phyloP scores from a whole-genome alignment of 1,140 invertebrate genomes.

The Babylonia areolata region DNA sequence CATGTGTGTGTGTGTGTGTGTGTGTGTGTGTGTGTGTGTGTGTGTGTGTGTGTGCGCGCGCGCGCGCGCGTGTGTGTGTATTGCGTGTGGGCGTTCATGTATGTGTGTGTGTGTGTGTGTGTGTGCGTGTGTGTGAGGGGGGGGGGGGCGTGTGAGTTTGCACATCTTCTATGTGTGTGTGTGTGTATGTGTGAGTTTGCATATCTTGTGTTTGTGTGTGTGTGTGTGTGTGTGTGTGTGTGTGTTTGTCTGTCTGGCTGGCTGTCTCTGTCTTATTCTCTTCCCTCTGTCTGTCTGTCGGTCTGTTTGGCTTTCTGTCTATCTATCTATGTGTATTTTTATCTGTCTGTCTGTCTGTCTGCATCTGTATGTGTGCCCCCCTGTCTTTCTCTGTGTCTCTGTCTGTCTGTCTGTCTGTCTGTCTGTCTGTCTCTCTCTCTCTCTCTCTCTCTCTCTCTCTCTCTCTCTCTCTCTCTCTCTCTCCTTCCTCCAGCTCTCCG shows the following conservation, averaged over 20 bases:
- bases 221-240: neutral
- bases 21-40: neutral
- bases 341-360: slow-evolving; percentile 1
- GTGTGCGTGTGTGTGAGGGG: slow-evolving; percentile 9
- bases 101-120: neutral
- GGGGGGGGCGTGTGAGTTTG: neutral
- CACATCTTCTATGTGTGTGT: neutral
- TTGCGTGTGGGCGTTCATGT: neutral
- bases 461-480: neutral
- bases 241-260: neutral
- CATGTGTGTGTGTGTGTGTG: neutral
- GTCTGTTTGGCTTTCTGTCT: too few relatives aligned
- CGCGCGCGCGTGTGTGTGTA: neutral
- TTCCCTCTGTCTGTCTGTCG: too few relatives aligned
- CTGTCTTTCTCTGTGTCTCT: neutral
- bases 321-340: slow-evolving; percentile 6
- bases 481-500: too few relatives aligned
- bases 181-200: neutral
- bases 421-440: slow-evolving; percentile 3
- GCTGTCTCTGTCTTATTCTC: too few relatives aligned
- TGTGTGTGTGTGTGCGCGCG: neutral
- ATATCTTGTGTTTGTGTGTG: neutral
- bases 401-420: slow-evolving; percentile 4
- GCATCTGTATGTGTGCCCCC: neutral
- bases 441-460: slow-evolving; percentile 17